Evolutionary conservation across 2,888 invertebrate species (phyloP).

Genomic region (Parochlus steinenii): DNA sequence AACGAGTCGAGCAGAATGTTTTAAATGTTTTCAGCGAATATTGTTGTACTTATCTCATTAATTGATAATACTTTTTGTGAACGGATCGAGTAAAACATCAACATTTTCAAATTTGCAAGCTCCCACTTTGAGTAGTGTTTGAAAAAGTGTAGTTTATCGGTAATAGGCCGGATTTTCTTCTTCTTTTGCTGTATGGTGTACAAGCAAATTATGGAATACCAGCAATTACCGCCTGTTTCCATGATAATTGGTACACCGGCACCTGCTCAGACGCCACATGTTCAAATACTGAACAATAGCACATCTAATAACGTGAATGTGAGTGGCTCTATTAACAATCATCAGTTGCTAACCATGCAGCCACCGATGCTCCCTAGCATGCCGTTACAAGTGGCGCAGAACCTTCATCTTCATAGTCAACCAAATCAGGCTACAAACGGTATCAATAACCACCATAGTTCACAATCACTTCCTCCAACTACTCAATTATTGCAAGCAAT

Average conservation of each 20-base stretch:
- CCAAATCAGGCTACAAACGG: constrained; percentile 13
- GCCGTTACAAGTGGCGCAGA: constrained; percentile 29
- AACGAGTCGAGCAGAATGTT: too few species aligned
- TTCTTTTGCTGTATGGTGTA: too few species aligned
- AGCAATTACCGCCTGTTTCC: constrained; percentile 27
- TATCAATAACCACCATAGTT: constrained; percentile 11
- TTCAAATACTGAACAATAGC: constrained; percentile 17
- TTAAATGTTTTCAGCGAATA: too few species aligned
- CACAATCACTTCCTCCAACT: constrained; percentile 13
- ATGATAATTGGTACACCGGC: constrained; percentile 22
- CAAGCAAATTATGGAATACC: constrained; percentile 27
- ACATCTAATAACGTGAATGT: constrained; percentile 22
- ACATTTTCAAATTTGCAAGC: constrained; percentile 13
- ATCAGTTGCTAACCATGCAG: constrained; percentile 13
- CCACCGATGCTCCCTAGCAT: constrained; percentile 24
- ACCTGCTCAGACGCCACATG: constrained; percentile 16
- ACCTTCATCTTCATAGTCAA: constrained; percentile 24
- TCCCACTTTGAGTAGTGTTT: too few species aligned
- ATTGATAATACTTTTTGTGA: too few species aligned
- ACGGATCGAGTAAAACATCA: constrained; percentile 3
- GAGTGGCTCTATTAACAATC: constrained; percentile 24
- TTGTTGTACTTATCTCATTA: too few species aligned
- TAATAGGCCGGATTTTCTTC: too few species aligned
- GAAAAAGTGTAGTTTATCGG: too few species aligned
- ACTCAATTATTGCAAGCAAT: constrained; percentile 13